phyloP scores from a whole-genome alignment of 1,140 invertebrate species.

The Brachionus sp. region DNA sequence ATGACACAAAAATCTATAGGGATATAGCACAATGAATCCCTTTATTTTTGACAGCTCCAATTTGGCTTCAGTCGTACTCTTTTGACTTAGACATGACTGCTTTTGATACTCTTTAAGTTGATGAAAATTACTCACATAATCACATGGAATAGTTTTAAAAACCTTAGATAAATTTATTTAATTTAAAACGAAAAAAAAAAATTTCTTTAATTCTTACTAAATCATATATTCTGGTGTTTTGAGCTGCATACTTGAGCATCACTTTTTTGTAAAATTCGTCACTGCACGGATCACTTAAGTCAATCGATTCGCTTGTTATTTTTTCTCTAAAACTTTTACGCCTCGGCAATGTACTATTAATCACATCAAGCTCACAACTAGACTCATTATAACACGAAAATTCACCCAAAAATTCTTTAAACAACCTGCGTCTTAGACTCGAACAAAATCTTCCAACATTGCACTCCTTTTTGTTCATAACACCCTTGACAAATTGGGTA shows the following conservation, averaged over 20 bases:
- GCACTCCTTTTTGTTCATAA: slow-evolving; percentile 70
- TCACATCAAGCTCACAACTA: neutral
- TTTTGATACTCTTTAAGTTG: slow-evolving; percentile 44
- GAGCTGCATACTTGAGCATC: neutral
- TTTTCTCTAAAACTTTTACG: neutral
- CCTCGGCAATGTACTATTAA: neutral
- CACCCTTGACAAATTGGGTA: slow-evolving; percentile 63
- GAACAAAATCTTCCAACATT: slow-evolving; percentile 79
- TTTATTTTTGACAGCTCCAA: neutral
- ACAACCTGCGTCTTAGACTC: slow-evolving; percentile 72
- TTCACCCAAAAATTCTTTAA: slow-evolving; percentile 75
- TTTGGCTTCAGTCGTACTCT: neutral
- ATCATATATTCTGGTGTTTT: neutral
- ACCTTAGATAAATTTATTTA: neutral
- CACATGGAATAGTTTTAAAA: slow-evolving; percentile 42
- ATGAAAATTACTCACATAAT: slow-evolving; percentile 34
- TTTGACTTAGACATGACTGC: neutral
- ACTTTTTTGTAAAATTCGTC: slow-evolving; percentile 68
- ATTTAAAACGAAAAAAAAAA: neutral
- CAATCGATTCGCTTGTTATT: slow-evolving; percentile 30
- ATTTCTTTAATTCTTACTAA: neutral
- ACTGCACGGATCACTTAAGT: slow-evolving; percentile 76
- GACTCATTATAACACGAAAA: neutral
- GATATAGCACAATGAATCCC: slow-evolving; percentile 34
- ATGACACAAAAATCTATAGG: slow-evolving; percentile 15